A percentile compares a stretch with the other conserved stretches of the same genome.
Conservation (phyloP, 2,797 vertebrate genomes). For the Brachyalestes nurse region DNA sequence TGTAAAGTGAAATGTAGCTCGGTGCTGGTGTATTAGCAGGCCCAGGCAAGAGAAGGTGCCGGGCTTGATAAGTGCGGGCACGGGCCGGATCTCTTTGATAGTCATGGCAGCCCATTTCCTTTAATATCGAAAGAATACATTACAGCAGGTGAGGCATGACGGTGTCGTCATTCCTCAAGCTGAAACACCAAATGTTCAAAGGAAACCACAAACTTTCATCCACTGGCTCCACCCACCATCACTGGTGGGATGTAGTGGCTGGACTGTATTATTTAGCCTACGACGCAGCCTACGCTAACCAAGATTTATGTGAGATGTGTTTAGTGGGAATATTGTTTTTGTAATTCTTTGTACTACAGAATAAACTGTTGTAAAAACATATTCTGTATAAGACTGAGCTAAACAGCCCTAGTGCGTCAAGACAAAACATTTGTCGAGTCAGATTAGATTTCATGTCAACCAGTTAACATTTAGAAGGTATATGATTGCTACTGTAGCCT, state of each 20-base stretch:
- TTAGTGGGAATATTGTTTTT: background rate
- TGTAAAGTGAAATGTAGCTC: conserved; percentile 64
- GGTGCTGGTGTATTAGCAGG: conserved; percentile 46
- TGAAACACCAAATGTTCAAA: background rate
- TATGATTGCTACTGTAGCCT: too few relatives aligned
- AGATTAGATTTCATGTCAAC: background rate
- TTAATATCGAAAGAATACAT: conserved; percentile 34
- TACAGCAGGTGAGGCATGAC: conserved; percentile 31
- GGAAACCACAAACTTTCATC: conserved; percentile 8
- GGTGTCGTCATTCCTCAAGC: conserved; percentile 7
- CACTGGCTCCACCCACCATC: background rate
- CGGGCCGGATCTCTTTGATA: background rate
- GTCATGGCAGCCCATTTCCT: conserved; percentile 37
- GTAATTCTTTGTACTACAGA: background rate
- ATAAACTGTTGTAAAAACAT: background rate
- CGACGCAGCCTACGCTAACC: background rate
- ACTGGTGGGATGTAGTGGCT: background rate
- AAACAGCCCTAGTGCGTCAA: background rate
- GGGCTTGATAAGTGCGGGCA: conserved; percentile 67
- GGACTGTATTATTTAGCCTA: background rate
- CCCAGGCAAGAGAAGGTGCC: conserved; percentile 54
- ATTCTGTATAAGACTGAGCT: background rate
- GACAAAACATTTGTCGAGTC: background rate
- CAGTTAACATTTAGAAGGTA: too few relatives aligned
- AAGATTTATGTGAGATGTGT: background rate